These are phyloP conservation scores for Vipera ursinii DNA, from an alignment of 2,797 vertebrate genomes.

Conservation along the genomic window DNA sequence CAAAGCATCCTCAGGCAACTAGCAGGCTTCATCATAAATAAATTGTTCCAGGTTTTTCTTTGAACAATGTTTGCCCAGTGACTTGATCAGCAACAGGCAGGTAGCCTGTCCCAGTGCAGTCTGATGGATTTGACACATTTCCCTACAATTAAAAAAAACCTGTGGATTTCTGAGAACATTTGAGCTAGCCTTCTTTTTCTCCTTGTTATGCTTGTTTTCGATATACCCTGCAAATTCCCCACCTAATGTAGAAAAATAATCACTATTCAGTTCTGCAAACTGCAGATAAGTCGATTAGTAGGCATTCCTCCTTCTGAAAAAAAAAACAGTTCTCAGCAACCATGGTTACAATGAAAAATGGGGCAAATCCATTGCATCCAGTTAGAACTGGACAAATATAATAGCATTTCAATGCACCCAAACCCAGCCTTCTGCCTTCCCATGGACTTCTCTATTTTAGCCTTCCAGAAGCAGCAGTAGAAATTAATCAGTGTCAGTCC, in stretches of 20 bases:
- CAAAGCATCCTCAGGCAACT: background rate
- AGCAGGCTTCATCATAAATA: background rate
- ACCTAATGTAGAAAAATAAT: background rate
- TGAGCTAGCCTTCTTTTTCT: too few relatives aligned
- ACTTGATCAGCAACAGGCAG: background rate
- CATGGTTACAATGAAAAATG: background rate
- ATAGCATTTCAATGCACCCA: background rate
- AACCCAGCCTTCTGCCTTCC: constrained; percentile 17
- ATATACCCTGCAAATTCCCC: background rate
- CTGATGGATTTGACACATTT: background rate
- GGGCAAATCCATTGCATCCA: background rate
- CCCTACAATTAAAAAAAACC: background rate
- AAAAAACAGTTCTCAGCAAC: background rate
- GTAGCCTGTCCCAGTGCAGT: too few relatives aligned
- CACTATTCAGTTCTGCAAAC: background rate
- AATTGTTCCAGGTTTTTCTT: background rate
- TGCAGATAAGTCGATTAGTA: background rate
- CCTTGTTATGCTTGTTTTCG: background rate
- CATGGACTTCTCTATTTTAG: constrained; percentile 11
- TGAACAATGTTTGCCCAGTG: background rate
- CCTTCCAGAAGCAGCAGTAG: constrained; percentile 15
- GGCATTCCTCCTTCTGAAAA: background rate
- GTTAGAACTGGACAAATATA: background rate
- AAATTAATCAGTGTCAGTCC: constrained; percentile 33
- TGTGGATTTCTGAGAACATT: background rate